phyloP scores from a whole-genome alignment of 2,888 invertebrate species.

The Dicranocentrus wangi region DNA sequence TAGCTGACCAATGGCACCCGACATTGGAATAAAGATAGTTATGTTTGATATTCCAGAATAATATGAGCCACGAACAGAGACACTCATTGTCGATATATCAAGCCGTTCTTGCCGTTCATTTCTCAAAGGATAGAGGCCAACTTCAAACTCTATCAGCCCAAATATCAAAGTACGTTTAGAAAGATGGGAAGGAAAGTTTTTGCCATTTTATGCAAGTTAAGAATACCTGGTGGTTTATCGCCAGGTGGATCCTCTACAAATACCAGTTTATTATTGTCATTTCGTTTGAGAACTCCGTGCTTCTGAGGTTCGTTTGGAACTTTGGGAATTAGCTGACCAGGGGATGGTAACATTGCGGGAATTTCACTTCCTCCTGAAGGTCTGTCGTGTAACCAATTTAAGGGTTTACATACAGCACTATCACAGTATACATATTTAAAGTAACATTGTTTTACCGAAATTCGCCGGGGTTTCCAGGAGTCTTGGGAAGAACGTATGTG shows the following conservation, averaged over 20 bases:
- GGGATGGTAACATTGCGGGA: neutral
- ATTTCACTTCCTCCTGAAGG: neutral
- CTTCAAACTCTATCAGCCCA: too few relatives aligned
- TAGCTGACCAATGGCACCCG: neutral
- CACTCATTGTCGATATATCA: neutral
- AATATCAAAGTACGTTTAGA: too few relatives aligned
- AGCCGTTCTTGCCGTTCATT: neutral
- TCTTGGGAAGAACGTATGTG: neutral
- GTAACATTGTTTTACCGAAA: too few relatives aligned
- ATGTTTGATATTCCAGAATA: neutral
- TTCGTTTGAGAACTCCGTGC: neutral
- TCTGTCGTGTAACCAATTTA: too few relatives aligned
- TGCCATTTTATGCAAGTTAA: neutral
- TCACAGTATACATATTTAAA: too few relatives aligned
- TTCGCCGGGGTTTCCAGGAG: neutral
- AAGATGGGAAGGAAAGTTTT: too few relatives aligned
- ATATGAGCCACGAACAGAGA: conserved; percentile 20
- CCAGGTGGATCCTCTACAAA: neutral
- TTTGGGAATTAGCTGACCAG: neutral
- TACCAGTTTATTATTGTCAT: neutral
- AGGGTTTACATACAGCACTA: too few relatives aligned
- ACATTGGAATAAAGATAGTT: conserved; percentile 7
- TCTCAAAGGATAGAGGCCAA: neutral
- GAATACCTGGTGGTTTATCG: neutral
- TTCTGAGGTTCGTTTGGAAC: neutral